These are phyloP conservation scores for Babyrousa celebensis DNA, from an alignment of 2,797 vertebrate genomes.

Conservation along the genomic window DNA sequence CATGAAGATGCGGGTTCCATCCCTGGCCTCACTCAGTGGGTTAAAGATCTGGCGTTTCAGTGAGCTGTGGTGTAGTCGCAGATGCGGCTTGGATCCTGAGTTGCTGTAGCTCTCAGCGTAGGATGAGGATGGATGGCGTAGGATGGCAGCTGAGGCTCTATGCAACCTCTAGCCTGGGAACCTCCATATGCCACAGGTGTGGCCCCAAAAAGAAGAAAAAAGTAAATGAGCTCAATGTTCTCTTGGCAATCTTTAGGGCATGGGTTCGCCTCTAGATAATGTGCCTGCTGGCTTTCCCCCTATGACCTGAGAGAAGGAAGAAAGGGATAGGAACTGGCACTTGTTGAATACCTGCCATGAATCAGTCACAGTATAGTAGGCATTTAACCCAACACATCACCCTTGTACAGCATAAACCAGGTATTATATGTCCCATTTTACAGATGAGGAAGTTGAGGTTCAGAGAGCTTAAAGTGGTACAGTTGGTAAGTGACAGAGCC, in stretches of 20 bases:
- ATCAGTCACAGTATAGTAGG: neutral
- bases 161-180: too few species aligned
- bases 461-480: neutral
- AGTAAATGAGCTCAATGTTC: neutral
- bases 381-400: neutral
- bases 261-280: neutral
- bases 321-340: neutral
- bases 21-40: too few species aligned
- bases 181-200: too few species aligned
- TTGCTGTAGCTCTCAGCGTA: too few species aligned
- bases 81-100: too few species aligned
- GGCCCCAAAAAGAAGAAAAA: neutral
- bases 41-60: too few species aligned
- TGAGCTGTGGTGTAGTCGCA: too few species aligned
- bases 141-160: too few species aligned
- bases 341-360: constrained; percentile 5
- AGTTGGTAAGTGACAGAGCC: neutral
- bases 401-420: neutral
- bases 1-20: too few species aligned
- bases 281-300: neutral
- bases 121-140: too few species aligned
- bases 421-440: neutral
- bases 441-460: constrained; percentile 27
- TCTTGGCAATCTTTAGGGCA: neutral
- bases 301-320: neutral